phyloP scores from a whole-genome alignment of 1,140 invertebrate species.

The Lordiphosa mommai region DNA sequence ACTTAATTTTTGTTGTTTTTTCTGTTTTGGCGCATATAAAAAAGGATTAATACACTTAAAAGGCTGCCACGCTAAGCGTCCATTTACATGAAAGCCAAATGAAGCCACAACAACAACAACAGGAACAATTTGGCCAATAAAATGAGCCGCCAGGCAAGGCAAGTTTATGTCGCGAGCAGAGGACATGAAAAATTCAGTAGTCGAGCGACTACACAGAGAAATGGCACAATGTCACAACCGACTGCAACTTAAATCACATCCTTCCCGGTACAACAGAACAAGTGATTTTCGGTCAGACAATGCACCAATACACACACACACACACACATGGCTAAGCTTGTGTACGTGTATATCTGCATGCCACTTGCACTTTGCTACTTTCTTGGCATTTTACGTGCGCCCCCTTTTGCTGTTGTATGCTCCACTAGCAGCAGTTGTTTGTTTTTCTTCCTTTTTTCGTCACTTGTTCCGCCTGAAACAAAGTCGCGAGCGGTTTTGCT shows the following conservation, averaged over 20 bases:
- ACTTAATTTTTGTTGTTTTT: slow-evolving; percentile 26
- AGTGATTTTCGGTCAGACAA: slow-evolving; percentile 73
- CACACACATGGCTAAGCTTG: slow-evolving; percentile 12
- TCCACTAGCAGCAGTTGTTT: slow-evolving; percentile 21
- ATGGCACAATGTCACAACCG: slow-evolving; percentile 57
- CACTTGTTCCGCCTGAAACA: slow-evolving; percentile 61
- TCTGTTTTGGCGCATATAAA: slow-evolving; percentile 55
- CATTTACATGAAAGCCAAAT: slow-evolving; percentile 74
- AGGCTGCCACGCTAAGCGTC: slow-evolving; percentile 59
- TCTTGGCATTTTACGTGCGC: slow-evolving; percentile 66
- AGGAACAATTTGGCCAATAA: slow-evolving; percentile 63
- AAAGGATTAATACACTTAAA: slow-evolving; percentile 76
- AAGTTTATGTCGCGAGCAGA: slow-evolving; percentile 46
- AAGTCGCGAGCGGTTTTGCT: slow-evolving; percentile 57
- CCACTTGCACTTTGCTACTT: slow-evolving; percentile 44
- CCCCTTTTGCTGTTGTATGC: too few relatives aligned
- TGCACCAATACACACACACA: slow-evolving; percentile 25
- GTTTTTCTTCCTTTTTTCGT: slow-evolving; percentile 12
- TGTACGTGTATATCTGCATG: slow-evolving; percentile 30
- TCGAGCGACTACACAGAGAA: too few relatives aligned
- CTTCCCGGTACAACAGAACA: slow-evolving; percentile 74
- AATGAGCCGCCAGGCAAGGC: too few relatives aligned
- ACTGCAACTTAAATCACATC: slow-evolving; percentile 76
- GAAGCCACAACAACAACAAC: slow-evolving; percentile 38
- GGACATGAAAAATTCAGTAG: slow-evolving; percentile 73